These are phyloP conservation scores for Clinocottus analis DNA, from an alignment of 2,113 vertebrate genomes.

Conservation along the genomic window DNA sequence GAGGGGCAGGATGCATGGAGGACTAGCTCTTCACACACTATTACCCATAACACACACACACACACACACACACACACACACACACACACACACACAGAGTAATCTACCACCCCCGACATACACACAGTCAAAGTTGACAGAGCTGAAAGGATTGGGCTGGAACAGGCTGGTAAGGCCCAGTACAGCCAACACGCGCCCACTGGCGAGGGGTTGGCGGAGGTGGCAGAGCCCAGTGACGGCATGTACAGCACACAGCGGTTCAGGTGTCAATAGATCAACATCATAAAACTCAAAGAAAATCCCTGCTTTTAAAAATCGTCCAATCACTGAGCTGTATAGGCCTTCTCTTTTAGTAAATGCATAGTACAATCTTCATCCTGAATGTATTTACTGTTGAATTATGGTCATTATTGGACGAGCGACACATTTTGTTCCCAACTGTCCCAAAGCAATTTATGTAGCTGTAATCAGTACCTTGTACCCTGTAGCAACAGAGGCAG, in stretches of 20 bases:
- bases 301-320: not conserved
- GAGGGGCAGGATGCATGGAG: conserved; percentile 80
- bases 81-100: conserved; percentile 62
- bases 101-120: conserved; percentile 42
- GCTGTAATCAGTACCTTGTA: not conserved
- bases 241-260: not conserved
- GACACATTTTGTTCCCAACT: not conserved
- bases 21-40: conserved; percentile 90
- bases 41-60: conserved; percentile 76
- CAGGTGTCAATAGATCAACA: not conserved
- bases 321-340: not conserved
- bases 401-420: not conserved
- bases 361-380: not conserved
- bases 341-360: not conserved
- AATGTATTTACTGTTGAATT: not conserved
- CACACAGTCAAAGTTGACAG: conserved; percentile 34
- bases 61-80: conserved; percentile 76
- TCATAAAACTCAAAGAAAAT: not conserved
- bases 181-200: not conserved
- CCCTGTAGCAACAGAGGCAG: not conserved
- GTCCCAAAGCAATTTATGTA: not conserved
- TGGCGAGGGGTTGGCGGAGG: conserved; percentile 16
- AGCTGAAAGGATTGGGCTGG: conserved; percentile 59
- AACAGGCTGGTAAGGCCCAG: conserved; percentile 68
- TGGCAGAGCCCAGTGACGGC: not conserved